These are phyloP conservation scores for Anableps anableps DNA, from an alignment of 2,797 vertebrate species.

Conservation along the genomic window DNA sequence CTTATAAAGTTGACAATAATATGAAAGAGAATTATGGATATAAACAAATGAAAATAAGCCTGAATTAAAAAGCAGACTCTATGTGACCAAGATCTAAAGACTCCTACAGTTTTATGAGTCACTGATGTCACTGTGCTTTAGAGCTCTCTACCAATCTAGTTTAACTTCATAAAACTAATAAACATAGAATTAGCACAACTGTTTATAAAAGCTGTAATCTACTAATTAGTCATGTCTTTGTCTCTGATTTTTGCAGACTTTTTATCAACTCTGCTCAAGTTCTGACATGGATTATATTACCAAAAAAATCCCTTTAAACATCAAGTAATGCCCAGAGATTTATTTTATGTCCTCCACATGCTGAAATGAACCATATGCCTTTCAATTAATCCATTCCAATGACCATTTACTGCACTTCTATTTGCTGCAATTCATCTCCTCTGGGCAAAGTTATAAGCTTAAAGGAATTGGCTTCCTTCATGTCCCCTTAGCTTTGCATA, in stretches of 20 bases:
- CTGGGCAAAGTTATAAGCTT: constrained; percentile 14
- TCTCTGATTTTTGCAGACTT: background rate
- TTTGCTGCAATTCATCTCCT: constrained; percentile 14
- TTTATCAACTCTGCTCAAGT: background rate
- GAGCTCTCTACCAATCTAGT: background rate
- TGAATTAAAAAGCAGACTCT: background rate
- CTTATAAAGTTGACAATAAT: background rate
- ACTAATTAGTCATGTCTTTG: background rate
- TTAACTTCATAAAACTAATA: background rate
- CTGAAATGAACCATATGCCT: background rate
- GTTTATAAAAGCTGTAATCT: background rate
- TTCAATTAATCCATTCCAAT: background rate
- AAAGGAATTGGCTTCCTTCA: constrained; percentile 13
- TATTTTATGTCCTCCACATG: constrained; percentile 5
- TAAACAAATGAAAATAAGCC: background rate
- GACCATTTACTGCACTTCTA: background rate
- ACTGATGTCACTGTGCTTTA: background rate
- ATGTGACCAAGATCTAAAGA: background rate
- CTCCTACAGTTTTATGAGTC: background rate
- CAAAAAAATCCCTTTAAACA: background rate
- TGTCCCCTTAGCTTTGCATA: constrained; percentile 42
- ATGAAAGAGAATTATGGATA: too few relatives aligned
- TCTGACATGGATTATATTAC: background rate
- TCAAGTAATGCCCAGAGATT: background rate
- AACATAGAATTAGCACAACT: background rate